A percentile compares a stretch with the other conserved stretches of the same genome.
These are phyloP conservation scores for Elanoides forficatus DNA, from an alignment of 2,113 vertebrate genomes.

Conservation along the genomic window DNA sequence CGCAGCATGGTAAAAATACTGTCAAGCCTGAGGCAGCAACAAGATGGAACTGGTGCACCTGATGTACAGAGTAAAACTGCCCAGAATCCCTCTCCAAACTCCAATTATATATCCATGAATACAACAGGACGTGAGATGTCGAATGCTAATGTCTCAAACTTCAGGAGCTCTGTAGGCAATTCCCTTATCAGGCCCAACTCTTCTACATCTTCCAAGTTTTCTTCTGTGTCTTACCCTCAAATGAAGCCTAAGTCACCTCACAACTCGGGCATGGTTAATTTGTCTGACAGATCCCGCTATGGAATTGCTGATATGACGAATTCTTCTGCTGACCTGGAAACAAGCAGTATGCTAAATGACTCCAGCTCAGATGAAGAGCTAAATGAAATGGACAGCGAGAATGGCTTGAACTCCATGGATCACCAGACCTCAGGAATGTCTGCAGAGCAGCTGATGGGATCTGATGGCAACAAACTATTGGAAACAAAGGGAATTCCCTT, in stretches of 20 bases:
- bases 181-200: slow-evolving; percentile 73
- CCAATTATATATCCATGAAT: slow-evolving; percentile 76
- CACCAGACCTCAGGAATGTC: slow-evolving; percentile 83
- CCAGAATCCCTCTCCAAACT: slow-evolving; percentile 79
- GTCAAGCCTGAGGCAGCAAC: slow-evolving; percentile 80
- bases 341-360: slow-evolving; percentile 84
- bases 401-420: slow-evolving; percentile 84
- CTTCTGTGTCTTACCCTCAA: slow-evolving; percentile 84
- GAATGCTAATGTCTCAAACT: slow-evolving; percentile 72
- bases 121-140: slow-evolving; percentile 76
- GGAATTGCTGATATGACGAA: slow-evolving; percentile 82
- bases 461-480: slow-evolving; percentile 92
- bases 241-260: slow-evolving; percentile 85
- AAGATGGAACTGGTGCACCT: slow-evolving; percentile 74
- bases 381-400: slow-evolving; percentile 89
- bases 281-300: slow-evolving; percentile 86
- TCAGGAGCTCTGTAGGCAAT: slow-evolving; percentile 71
- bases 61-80: slow-evolving; percentile 79
- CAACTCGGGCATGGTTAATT: slow-evolving; percentile 84
- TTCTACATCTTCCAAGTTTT: slow-evolving; percentile 77
- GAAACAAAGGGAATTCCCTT: slow-evolving; percentile 97
- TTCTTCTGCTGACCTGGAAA: slow-evolving; percentile 81
- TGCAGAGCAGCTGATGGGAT: slow-evolving; percentile 89
- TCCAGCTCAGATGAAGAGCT: slow-evolving; percentile 94
- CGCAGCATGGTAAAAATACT: slow-evolving; percentile 95